Evolutionary conservation across 2,888 invertebrate genomes (phyloP).

Genomic region (Girardia tigrina): DNA sequence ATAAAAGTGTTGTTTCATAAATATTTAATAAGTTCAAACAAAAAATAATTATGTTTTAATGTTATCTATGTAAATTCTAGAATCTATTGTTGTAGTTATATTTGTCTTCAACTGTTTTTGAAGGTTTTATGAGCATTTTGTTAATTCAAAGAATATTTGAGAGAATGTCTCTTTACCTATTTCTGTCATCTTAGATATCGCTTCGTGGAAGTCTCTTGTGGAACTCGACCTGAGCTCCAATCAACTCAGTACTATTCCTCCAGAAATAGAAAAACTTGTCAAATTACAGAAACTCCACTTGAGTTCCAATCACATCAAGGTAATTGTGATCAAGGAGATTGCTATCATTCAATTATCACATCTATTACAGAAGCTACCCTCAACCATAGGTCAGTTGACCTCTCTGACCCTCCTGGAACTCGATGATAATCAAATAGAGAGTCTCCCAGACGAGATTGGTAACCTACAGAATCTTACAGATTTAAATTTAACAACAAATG

Average conservation of each 20-base stretch:
- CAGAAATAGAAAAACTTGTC: constrained; percentile 84
- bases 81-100: too few species aligned
- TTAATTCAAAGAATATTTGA: too few species aligned
- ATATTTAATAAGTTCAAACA: too few species aligned
- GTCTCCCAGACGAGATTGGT: constrained; percentile 86
- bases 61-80: too few species aligned
- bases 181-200: too few species aligned
- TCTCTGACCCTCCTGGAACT: constrained; percentile 85
- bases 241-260: constrained; percentile 80
- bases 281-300: constrained; percentile 84
- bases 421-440: constrained; percentile 92
- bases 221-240: constrained; percentile 96
- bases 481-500: constrained; percentile 87
- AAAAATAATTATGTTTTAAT: too few species aligned
- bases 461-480: constrained; percentile 77
- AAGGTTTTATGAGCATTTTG: too few species aligned
- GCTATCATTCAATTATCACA: too few species aligned
- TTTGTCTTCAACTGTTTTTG: too few species aligned
- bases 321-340: too few species aligned
- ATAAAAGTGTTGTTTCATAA: too few species aligned
- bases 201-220: constrained; percentile 92
- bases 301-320: constrained; percentile 75
- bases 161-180: too few species aligned
- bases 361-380: constrained; percentile 62
- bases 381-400: constrained; percentile 78